These are phyloP conservation scores for Thereva nobilitata DNA, from an alignment of 2,888 invertebrate species.

Conservation along the genomic window DNA sequence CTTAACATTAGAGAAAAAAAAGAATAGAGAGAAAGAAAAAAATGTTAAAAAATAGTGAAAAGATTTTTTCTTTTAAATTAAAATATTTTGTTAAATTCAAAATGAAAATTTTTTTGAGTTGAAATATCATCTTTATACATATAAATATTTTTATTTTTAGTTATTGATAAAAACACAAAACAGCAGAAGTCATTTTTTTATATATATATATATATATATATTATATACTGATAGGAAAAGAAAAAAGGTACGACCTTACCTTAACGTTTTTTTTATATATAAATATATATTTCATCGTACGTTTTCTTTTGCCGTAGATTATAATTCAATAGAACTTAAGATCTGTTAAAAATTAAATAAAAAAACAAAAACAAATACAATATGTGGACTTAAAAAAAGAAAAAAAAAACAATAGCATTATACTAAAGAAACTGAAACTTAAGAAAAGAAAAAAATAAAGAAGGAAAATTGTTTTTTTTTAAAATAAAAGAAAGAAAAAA, in stretches of 20 bases:
- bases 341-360: background rate
- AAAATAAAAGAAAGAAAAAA: too few relatives aligned
- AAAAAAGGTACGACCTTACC: too few relatives aligned
- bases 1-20: conserved; percentile 20
- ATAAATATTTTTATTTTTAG: conserved; percentile 1
- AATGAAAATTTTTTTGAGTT: too few relatives aligned
- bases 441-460: background rate
- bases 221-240: too few relatives aligned
- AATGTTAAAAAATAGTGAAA: too few relatives aligned
- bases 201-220: too few relatives aligned
- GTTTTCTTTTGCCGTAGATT: too few relatives aligned
- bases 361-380: conserved; percentile 10
- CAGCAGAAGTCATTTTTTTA: too few relatives aligned
- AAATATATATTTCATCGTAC: too few relatives aligned
- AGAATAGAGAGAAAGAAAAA: too few relatives aligned
- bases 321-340: background rate
- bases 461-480: background rate
- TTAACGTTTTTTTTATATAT: too few relatives aligned
- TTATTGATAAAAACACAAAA: background rate
- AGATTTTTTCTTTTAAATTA: conserved; percentile 8
- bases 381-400: conserved; percentile 22
- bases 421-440: background rate
- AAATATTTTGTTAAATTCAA: conserved; percentile 23
- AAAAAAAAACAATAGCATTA: background rate
- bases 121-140: too few relatives aligned